Evolutionary conservation across 2,888 invertebrate species (phyloP).

Genomic region (Andrena minutula): DNA sequence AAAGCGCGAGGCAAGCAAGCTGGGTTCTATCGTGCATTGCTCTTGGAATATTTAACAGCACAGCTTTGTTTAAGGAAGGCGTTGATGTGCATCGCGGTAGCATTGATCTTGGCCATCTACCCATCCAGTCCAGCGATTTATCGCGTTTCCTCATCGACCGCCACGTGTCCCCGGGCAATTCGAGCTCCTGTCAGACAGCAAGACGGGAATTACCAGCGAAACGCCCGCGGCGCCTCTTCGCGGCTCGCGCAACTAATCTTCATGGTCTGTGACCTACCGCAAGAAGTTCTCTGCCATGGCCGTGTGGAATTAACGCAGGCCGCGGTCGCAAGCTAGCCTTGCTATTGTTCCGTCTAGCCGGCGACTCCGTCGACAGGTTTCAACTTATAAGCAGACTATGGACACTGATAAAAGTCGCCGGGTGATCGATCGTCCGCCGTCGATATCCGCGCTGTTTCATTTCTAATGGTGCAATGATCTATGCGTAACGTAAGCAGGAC

Average conservation of each 20-base stretch:
- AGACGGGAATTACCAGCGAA: slow-evolving; percentile 52
- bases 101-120: slow-evolving; percentile 45
- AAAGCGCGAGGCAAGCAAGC: too few relatives aligned
- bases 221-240: slow-evolving; percentile 53
- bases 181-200: slow-evolving; percentile 35
- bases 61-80: too few relatives aligned
- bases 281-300: slow-evolving; percentile 79
- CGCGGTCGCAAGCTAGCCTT: slow-evolving; percentile 65
- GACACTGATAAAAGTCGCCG: slow-evolving; percentile 56
- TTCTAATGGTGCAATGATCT: not conserved
- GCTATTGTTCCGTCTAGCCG: slow-evolving; percentile 72
- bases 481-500: not conserved
- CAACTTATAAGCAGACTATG: slow-evolving; percentile 38
- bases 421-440: slow-evolving; percentile 47
- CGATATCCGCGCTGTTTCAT: not conserved
- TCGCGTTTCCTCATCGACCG: slow-evolving; percentile 32
- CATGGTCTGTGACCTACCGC: slow-evolving; percentile 71
- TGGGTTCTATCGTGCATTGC: too few relatives aligned
- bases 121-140: slow-evolving; percentile 5
- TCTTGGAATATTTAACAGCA: too few relatives aligned
- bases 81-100: not conserved
- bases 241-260: slow-evolving; percentile 65
- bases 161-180: slow-evolving; percentile 36
- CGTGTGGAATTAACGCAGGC: slow-evolving; percentile 65
- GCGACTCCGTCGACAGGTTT: slow-evolving; percentile 62